phyloP scores from a whole-genome alignment of 1,140 invertebrate species.

The Pteromalus puparum region DNA sequence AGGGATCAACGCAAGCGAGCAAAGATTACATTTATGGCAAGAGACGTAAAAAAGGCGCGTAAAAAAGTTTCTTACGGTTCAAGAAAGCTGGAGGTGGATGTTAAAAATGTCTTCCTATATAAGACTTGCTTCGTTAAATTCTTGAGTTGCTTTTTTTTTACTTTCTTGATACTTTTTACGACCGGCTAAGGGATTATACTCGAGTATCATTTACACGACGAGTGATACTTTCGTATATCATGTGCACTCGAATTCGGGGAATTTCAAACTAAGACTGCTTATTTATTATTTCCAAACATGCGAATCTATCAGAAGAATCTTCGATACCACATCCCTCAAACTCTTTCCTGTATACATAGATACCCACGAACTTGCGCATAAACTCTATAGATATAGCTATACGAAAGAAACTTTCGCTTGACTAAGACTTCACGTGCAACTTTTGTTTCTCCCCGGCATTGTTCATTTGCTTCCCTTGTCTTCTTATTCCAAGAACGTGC shows the following conservation, averaged over 20 bases:
- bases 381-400: not conserved
- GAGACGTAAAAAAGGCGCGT: not conserved
- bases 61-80: not conserved
- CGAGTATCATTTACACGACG: not conserved
- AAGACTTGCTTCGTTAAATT: not conserved
- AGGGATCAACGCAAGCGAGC: not conserved
- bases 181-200: not conserved
- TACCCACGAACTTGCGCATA: not conserved
- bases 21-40: not conserved
- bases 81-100: too few species aligned
- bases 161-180: not conserved
- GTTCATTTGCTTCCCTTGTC: not conserved
- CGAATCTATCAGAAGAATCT: too few species aligned
- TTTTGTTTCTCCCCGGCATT: conserved; percentile 9
- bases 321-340: not conserved
- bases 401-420: not conserved
- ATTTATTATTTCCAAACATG: not conserved
- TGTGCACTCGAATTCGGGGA: too few species aligned
- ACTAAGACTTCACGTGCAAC: not conserved
- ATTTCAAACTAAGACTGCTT: too few species aligned
- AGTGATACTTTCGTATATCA: not conserved
- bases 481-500: not conserved
- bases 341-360: not conserved
- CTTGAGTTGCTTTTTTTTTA: not conserved
- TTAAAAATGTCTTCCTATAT: not conserved